Base-by-base conservation (phyloP, 2,797 vertebrate genomes). In the Falco biarmicus region DNA sequence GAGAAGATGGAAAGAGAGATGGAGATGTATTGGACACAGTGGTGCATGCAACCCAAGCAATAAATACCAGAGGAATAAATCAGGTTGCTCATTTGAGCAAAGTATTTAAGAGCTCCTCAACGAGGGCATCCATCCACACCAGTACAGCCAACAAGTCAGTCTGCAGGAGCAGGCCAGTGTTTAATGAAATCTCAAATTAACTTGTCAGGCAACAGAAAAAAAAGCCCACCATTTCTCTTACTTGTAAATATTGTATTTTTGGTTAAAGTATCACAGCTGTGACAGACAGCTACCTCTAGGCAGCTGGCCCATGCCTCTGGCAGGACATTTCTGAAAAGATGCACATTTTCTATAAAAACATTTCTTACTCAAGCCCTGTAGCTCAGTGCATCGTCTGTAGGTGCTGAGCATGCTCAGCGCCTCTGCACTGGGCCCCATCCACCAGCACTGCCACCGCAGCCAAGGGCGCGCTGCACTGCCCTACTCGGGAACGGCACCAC, bases 381-480 rank as follows among this genome's bases (percentile, higher is more conserved):
- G 31, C 68, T 53, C 32, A 32, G 19, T 3, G 15, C 21, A 37
- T 41, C 4, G 2, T 21, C 57, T 34, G 16, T 4, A 53, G 45
- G 45, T 45, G 32, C 16, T 2, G 2, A 34, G 39, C 2, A 1
- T 1, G 2, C 29, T 20, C 45, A 34, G 51, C 14, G 5, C 51
- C 60, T 65, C 56, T 18, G 5, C 1, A 9, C 31, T 4, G 0
- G 7, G 18, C 47, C 25, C 45, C 4, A 9, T 65, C n/a, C 15
- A 3, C 24, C 2, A 0, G 11, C 4, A 15, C 63, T 50, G 39
- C 34, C 0, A 0, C n/a, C 1, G 0, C 15, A 11, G 59, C 53
- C 50, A 13, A 5, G 39, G 24, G 34, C 14, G 16, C 2, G 1
- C 0, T 24, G 70, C 48, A 24, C 29, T 53, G 54, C 21, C 16